A percentile compares a stretch with the other conserved stretches of the same genome.
These are phyloP conservation scores for Drosophila putrida DNA, from an alignment of 2,888 invertebrate genomes.

Conservation along the genomic window DNA sequence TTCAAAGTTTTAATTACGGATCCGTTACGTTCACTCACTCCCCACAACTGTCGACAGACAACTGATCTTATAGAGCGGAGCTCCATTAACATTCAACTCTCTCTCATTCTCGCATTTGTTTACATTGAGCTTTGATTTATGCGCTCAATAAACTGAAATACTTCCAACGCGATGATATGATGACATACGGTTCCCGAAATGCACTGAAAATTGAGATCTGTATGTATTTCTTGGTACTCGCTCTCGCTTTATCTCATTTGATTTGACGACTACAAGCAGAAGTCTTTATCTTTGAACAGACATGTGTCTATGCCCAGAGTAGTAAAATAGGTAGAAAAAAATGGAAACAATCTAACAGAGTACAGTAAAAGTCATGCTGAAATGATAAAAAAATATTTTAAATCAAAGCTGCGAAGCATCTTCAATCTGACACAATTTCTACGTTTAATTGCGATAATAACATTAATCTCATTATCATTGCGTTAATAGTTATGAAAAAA, in stretches of 20 bases:
- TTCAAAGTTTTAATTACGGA: slow-evolving; percentile 5
- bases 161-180: slow-evolving; percentile 15
- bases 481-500: not conserved
- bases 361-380: slow-evolving; percentile 8
- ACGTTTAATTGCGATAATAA: not conserved
- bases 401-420: not conserved
- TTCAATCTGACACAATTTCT: not conserved
- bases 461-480: not conserved
- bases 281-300: slow-evolving; percentile 37
- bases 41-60: slow-evolving; percentile 12
- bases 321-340: slow-evolving; percentile 14
- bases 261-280: slow-evolving; percentile 53
- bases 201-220: slow-evolving; percentile 59
- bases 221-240: slow-evolving; percentile 17
- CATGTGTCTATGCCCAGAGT: slow-evolving; percentile 34
- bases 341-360: not conserved
- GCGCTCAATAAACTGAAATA: slow-evolving; percentile 40
- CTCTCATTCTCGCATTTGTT: slow-evolving; percentile 24
- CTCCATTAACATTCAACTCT: slow-evolving; percentile 9
- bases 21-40: slow-evolving; percentile 15
- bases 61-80: slow-evolving; percentile 36
- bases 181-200: slow-evolving; percentile 27
- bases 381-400: slow-evolving; percentile 5
- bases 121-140: slow-evolving; percentile 50
- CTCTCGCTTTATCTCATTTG: slow-evolving; percentile 44